Evolutionary conservation across 2,113 vertebrate genomes (phyloP), one percentile per base, ranked within the genome.

Genomic region (Chloropsis hardwickii): DNA sequence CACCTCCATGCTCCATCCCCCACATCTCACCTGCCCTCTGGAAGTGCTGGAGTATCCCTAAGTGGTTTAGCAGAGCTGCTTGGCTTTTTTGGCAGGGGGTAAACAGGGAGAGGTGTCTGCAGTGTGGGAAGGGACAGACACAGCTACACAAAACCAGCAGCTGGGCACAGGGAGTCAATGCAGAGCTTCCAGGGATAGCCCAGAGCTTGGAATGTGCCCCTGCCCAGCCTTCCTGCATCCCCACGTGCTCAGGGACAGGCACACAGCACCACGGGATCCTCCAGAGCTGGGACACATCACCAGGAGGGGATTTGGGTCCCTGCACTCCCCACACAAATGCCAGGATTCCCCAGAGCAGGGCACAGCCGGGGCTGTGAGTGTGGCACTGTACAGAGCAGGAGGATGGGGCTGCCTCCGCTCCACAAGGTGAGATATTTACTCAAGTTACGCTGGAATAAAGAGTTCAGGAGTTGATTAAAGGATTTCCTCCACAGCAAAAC

Each of bases 321-420:
- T n/a, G 69, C 70, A 3, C 12, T 19, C 31, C 44, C 35, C 39
- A 17, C 67, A 24, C 25, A 14, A 42, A 3, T 14, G 19, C 20
- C 56, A 37, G 27, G 42, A 37, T 2, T 18, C 11, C 77, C 28
- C 44, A 24, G 24, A 51, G 84, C 44, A 13, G 56, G 24, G 84
- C 69, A 22, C 48, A 18, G 5, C 57, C 3, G 0, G n/a, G 12
- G 51, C 67, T 24, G 44, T 0, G 4, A 0, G n/a, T 0, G n/a
- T 9, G 51, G 33, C 24, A 12, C 61, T 5, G 40, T 0, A 14
- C 3, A 1, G 19, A 53, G 73, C 42, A 18, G 56, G 14, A 78
- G 56, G 33, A 25, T 7, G 51, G 4, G 2, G n/a, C 11, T 62
- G 33, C 64, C 54, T 31, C 18, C 20, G 0, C 56, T 45, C 37